A percentile compares a stretch with the other conserved stretches of the same genome.
phyloP scores from a whole-genome alignment of 2,113 vertebrate genomes.

The Vireo altiloquus region DNA sequence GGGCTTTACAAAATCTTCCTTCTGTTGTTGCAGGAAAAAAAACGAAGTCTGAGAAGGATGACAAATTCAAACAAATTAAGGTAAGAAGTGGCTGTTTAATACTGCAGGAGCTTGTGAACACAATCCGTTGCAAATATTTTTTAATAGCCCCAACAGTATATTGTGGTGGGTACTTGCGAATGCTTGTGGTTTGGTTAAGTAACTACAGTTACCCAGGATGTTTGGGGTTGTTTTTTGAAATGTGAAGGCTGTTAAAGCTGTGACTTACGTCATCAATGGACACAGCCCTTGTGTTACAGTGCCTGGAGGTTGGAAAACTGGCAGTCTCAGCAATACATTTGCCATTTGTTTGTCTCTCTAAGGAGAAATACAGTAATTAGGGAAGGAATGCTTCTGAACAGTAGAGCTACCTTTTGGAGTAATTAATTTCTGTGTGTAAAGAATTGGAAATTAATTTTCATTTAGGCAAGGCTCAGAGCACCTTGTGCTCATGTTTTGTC shows the following conservation, averaged over 20 bases:
- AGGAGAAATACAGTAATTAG: neutral
- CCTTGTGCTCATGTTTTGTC: neutral
- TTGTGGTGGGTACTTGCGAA: neutral
- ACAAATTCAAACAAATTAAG: slow-evolving; percentile 79
- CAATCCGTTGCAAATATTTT: neutral
- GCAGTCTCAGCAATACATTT: neutral
- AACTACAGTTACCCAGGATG: neutral
- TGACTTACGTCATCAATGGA: slow-evolving; percentile 7
- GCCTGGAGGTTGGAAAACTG: slow-evolving; percentile 45
- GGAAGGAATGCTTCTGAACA: slow-evolving; percentile 21
- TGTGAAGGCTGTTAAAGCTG: neutral
- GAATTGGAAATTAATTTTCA: neutral
- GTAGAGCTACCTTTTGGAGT: slow-evolving; percentile 5
- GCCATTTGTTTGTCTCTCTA: slow-evolving; percentile 13
- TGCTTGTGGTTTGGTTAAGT: slow-evolving; percentile 34
- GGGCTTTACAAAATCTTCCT: slow-evolving; percentile 13
- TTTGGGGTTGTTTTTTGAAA: neutral
- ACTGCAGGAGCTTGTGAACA: neutral
- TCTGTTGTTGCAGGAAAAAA: slow-evolving; percentile 77
- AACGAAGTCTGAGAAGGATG: slow-evolving; percentile 79
- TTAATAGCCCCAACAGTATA: neutral
- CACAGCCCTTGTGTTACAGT: neutral
- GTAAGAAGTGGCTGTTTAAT: slow-evolving; percentile 59
- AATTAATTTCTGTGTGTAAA: neutral
- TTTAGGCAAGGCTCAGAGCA: neutral